A percentile compares a stretch with the other conserved stretches of the same genome.
These are phyloP conservation scores for Microcebus jonahi DNA, from an alignment of 2,113 vertebrate genomes.

Conservation along the genomic window DNA sequence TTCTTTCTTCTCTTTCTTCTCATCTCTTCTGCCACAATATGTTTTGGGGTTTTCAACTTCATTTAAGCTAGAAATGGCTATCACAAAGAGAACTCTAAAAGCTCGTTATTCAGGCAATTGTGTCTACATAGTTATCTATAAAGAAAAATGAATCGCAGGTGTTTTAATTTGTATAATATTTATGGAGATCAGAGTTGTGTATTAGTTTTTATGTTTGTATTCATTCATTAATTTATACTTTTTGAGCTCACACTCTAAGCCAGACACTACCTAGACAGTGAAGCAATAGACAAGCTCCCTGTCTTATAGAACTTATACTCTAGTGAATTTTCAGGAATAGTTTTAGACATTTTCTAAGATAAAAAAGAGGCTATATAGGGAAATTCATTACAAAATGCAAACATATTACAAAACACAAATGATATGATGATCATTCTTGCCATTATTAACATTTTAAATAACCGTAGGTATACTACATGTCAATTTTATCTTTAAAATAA, in stretches of 20 bases:
- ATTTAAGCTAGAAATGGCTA: not conserved
- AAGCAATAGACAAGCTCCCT: not conserved
- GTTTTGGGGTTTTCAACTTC: not conserved
- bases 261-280: not conserved
- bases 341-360: not conserved
- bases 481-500: not conserved
- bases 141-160: not conserved
- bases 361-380: not conserved
- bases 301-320: not conserved
- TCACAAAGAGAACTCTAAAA: not conserved
- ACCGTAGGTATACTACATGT: not conserved
- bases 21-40: not conserved
- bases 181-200: not conserved
- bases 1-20: not conserved
- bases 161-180: not conserved
- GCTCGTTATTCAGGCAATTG: not conserved
- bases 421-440: not conserved
- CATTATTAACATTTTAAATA: slow-evolving; percentile 35
- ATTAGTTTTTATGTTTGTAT: not conserved
- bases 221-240: not conserved
- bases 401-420: not conserved
- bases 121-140: not conserved
- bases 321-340: not conserved
- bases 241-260: not conserved
- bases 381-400: slow-evolving; percentile 6